Conservation (phyloP, 2,113 vertebrate species). For the Pheucticus melanocephalus region DNA sequence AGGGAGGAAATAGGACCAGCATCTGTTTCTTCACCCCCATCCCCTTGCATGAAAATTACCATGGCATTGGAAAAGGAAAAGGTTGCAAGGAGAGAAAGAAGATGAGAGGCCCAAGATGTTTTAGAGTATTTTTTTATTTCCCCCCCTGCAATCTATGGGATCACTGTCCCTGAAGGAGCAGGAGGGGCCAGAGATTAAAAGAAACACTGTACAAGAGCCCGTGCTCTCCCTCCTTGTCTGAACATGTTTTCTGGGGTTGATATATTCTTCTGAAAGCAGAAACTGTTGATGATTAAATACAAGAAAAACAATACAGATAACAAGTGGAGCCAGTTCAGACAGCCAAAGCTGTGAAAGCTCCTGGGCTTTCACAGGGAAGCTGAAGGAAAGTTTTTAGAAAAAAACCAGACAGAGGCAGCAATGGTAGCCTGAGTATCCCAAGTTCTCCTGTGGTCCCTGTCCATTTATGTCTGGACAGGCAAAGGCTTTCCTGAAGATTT, state of each 20-base stretch:
- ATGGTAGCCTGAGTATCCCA: fast-evolving
- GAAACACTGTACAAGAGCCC: background rate
- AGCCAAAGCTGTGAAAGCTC: background rate
- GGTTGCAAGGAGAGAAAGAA: background rate
- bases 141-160: background rate
- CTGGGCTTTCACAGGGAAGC: background rate
- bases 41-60: conserved; percentile 38
- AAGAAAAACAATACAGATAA: background rate
- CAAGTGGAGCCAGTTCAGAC: background rate
- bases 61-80: background rate
- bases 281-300: background rate
- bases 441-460: background rate
- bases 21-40: conserved; percentile 45
- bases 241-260: background rate
- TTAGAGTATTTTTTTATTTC: background rate
- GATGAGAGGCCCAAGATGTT: background rate
- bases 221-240: background rate
- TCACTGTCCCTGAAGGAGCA: background rate
- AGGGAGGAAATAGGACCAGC: conserved; percentile 27
- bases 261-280: background rate
- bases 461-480: background rate
- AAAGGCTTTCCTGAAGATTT: background rate
- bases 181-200: background rate
- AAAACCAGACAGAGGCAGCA: background rate
- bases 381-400: background rate